Evolutionary conservation across 2,113 vertebrate genomes (phyloP), one percentile per base, ranked within the genome.

Genomic region (Cricetomys ansorgei): DNA sequence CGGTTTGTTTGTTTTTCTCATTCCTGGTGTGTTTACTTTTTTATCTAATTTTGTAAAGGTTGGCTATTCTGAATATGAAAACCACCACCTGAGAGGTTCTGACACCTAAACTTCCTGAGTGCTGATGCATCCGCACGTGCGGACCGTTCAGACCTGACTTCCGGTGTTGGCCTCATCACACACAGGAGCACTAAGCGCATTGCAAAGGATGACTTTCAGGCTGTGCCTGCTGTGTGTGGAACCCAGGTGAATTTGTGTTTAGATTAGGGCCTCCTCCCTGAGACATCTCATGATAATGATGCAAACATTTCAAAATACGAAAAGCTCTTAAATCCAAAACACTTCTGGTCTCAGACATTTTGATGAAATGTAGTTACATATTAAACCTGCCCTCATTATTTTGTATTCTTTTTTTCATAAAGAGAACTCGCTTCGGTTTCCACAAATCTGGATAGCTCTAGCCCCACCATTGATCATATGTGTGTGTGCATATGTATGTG

Each of bases 11-110:
- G 91, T 91, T 92, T 93, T 88, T 65, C 86, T 91, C 50, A 17
- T 89, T 92, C 37, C 37, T 88, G 48, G 43, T n/a, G 40, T 45
- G 81, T 31, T 94, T 23, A 64, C 62, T 67, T 95, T 92, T 59
- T 62, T 55, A 73, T 50, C 69, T 73, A 67, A 93, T 89, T 93
- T 48, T 94, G 27, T 80, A 64, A 29, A 48, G 59, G 48, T 37
- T 85, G 15, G 57, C 64, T 2, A 48, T 76, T n/a, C 59, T 48
- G 17, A 57, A 77, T 57, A 9, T 7, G 40, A 75, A 76, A 37
- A 53, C 43, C 31, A 75, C 89, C 43, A 48, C 59, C 40, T 77
- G n/a, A 85, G 90, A 29, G 64, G 29, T 65, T 67, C 16, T 55
- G 23, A 67, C 83, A 76, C 12, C 1, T 1, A 69, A 57, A 64